Conservation (phyloP, 2,113 vertebrate species). For the Periophthalmodon schlosseri region DNA sequence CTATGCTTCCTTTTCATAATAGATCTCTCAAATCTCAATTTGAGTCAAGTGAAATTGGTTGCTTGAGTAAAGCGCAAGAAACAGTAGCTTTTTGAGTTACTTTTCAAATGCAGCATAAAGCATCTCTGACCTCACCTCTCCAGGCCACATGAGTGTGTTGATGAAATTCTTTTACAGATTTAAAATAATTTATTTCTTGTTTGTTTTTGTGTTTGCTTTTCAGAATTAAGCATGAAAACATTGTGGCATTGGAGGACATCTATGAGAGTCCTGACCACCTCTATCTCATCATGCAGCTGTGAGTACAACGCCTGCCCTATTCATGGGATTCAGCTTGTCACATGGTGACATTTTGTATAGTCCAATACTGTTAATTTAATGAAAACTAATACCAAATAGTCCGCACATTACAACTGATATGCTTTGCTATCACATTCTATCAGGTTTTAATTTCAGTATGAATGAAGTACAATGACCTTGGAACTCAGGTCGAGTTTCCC, state of each 20-base stretch:
- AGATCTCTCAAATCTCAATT: too few species aligned
- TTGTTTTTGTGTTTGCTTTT: constrained; percentile 28
- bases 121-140: too few species aligned
- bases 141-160: background rate
- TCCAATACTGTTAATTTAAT: too few species aligned
- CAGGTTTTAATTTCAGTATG: background rate
- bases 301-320: constrained; percentile 67
- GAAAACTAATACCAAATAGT: too few species aligned
- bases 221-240: constrained; percentile 99
- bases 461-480: background rate
- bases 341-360: background rate
- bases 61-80: too few species aligned
- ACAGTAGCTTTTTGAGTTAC: too few species aligned
- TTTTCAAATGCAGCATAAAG: too few species aligned
- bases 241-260: constrained; percentile 97
- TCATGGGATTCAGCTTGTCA: background rate
- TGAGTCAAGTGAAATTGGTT: too few species aligned
- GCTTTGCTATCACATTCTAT: background rate
- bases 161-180: background rate
- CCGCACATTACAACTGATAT: background rate
- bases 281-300: constrained; percentile 99
- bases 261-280: constrained; percentile 95
- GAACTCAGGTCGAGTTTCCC: constrained; percentile 8
- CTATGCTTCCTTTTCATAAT: background rate
- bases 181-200: background rate